Base-by-base conservation (phyloP, 2,113 vertebrate genomes). In the Gopherus flavomarginatus region DNA sequence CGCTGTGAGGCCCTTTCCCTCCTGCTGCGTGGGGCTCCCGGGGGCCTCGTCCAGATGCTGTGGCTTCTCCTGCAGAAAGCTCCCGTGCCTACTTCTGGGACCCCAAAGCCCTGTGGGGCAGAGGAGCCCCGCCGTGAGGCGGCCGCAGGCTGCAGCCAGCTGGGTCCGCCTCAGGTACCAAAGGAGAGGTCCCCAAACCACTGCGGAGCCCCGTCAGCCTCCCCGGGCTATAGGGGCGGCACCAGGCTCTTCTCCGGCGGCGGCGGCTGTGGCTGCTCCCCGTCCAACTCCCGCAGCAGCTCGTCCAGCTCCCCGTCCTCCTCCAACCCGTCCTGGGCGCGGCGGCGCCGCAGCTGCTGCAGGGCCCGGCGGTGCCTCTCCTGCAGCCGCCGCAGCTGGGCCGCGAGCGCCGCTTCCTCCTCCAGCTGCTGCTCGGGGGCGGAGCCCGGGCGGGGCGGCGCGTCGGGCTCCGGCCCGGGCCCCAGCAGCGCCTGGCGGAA, bases 331-430 rank as follows among this genome's bases (percentile, higher is more conserved):
- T 16, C 38, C 1, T 80, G 53, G 24, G 80, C 92, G 13, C 80
- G 87, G 85, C 85, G 92, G 0, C 96, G 95, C 85, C 96, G 93
- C 78, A 98, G 91, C 59, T 97, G 96, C 81, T 90, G 69, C 96
- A 98, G 57, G 42, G 97, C 98, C 21, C 90, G 95, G 86, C 96
- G 96, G 72, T 98, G 97, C 92, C 97, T 97, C 53, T 97, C 88
- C 44, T 86, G 52, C 69, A 88, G 95, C 1, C 7, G 72, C 16
- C 11, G 84, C 72, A 87, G 90, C 94, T 49, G 89, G 54, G 57
- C 50, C 65, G 35, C 65, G 4, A 72, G 17, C 50, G 81, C 69
- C 87, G 53, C 35, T 4, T 49, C 86, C 92, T 95, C 4, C 54
- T 97, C 56, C 75, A 10, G 47, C 47, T 83, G 42, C 52, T n/a